Evolutionary conservation across 2,113 vertebrate genomes (phyloP), one percentile per base, ranked within the genome.

Genomic region (Prionailurus bengalensis): DNA sequence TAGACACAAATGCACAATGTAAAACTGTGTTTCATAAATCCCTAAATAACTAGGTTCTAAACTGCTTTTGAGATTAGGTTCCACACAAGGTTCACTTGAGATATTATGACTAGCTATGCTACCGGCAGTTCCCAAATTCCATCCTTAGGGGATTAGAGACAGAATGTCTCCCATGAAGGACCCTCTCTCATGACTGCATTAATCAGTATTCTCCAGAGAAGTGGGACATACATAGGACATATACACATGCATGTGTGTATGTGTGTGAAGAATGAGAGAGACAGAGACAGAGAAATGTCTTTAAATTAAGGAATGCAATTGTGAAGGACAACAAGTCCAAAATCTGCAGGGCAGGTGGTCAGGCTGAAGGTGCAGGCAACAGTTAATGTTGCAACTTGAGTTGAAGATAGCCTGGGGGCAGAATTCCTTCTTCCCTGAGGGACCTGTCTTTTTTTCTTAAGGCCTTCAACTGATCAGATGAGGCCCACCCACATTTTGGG

Each of bases 1-100:
- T 31, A 94, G 51, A 79, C 85, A 91, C 29, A 94, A 94, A 61
- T 68, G 80, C 42, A 82, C 68, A 3, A 17, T 93, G 0, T 73
- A 88, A 93, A 96, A 91, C 16, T 31, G 31, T 87, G 19, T 55
- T 82, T 66, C 33, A 78, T 82, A 91, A 85, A 89, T 80, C 36
- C 23, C n/a, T 87, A 89, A 89, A 79, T 13, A 89, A 66, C 4
- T 66, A 51, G 14, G 15, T 27, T 21, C 14, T 71, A 70, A 70
- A 80, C 0, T n/a, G 31, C 9, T 65, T 92, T 74, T 61, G 42
- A 91, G 8, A 5, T 25, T 89, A 21, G 42, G 12, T 33, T 94
- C 17, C 16, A 42, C 13, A 25, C 0, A 53, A 65, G 36, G 0
- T 13, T 76, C 23, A 81, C 21, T 78, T 79, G 31, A 8, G 88